Percentiles rank a stretch among this genome's conserved stretches.
Evolutionary conservation across 2,797 vertebrate genomes (phyloP).

Genomic region (Macroramphosus scolopax): DNA sequence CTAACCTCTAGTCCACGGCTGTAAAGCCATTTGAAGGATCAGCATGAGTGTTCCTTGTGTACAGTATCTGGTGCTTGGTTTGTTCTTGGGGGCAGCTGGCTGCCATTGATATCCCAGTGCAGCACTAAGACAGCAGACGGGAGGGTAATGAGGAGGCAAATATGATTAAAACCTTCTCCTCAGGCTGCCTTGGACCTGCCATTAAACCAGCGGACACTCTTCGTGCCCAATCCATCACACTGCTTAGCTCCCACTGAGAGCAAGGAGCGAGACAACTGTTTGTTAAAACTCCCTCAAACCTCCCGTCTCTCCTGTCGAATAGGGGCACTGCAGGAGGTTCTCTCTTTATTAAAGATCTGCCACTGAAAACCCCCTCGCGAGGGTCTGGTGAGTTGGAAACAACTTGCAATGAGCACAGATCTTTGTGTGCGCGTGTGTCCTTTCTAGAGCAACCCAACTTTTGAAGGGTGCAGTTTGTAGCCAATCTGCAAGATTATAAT

Average conservation of each 20-base stretch:
- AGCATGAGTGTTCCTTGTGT: constrained; percentile 1
- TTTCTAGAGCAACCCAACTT: not conserved
- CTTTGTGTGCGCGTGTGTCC: not conserved
- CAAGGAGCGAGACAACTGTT: constrained; percentile 49
- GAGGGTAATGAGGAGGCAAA: constrained; percentile 80
- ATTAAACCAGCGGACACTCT: constrained; percentile 72
- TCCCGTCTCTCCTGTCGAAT: constrained; percentile 35
- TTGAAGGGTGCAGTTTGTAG: too few relatives aligned
- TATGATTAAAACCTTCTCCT: constrained; percentile 79
- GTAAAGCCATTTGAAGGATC: constrained; percentile 12
- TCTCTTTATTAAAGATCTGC: constrained; percentile 62
- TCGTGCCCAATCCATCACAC: constrained; percentile 70
- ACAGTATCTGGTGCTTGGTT: constrained; percentile 25
- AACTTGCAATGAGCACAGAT: constrained; percentile 15
- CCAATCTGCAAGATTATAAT: too few relatives aligned
- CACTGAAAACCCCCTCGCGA: constrained; percentile 31
- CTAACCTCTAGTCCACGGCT: too few relatives aligned
- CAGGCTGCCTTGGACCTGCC: constrained; percentile 70
- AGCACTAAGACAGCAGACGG: constrained; percentile 65
- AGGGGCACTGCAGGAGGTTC: constrained; percentile 58
- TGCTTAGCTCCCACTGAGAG: constrained; percentile 68
- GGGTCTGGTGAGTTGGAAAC: constrained; percentile 7
- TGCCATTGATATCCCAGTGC: constrained; percentile 53
- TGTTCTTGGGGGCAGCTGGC: constrained; percentile 37
- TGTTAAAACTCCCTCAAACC: constrained; percentile 50